Evolutionary conservation across 1,140 invertebrate genomes (phyloP).

Genomic region (Drosophila kepulauana): DNA sequence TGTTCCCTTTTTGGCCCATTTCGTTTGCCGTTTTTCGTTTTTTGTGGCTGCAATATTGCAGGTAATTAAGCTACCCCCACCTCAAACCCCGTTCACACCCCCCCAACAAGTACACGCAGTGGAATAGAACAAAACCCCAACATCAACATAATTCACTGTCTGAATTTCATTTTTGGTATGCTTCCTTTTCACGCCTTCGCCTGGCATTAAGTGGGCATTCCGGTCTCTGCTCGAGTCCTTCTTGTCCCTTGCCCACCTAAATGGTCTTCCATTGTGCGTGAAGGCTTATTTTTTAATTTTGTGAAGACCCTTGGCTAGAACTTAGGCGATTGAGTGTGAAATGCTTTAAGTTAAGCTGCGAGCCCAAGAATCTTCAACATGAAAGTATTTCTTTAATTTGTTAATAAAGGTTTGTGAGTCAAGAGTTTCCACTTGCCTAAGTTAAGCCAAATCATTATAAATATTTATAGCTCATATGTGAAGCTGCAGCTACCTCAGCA

Average conservation of each 20-base stretch:
- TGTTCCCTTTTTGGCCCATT: slow-evolving; percentile 35
- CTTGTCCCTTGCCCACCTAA: background rate
- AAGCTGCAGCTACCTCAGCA: background rate
- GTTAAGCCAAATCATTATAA: slow-evolving; percentile 5
- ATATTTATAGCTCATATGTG: slow-evolving; percentile 35
- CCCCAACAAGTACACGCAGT: background rate
- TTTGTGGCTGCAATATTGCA: slow-evolving; percentile 76
- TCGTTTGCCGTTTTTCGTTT: slow-evolving; percentile 33
- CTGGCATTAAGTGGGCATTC: slow-evolving; percentile 22
- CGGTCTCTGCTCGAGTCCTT: background rate
- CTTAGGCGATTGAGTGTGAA: slow-evolving; percentile 28
- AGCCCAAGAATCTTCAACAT: slow-evolving; percentile 17
- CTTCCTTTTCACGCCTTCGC: slow-evolving; percentile 54
- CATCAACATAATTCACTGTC: slow-evolving; percentile 72
- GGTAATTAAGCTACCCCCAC: slow-evolving; percentile 65
- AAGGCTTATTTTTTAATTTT: slow-evolving; percentile 42
- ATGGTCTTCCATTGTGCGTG: slow-evolving; percentile 8
- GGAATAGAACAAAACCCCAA: slow-evolving; percentile 25
- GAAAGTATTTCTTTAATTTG: slow-evolving; percentile 27
- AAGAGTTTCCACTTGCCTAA: background rate
- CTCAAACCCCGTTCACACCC: background rate
- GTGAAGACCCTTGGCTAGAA: slow-evolving; percentile 26
- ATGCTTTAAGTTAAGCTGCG: slow-evolving; percentile 16
- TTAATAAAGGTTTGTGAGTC: slow-evolving; percentile 3
- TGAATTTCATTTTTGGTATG: slow-evolving; percentile 66